A percentile compares a stretch with the other conserved stretches of the same genome.
These are phyloP conservation scores for Sphaerophoria taeniata DNA, from an alignment of 2,888 invertebrate genomes.

Conservation along the genomic window DNA sequence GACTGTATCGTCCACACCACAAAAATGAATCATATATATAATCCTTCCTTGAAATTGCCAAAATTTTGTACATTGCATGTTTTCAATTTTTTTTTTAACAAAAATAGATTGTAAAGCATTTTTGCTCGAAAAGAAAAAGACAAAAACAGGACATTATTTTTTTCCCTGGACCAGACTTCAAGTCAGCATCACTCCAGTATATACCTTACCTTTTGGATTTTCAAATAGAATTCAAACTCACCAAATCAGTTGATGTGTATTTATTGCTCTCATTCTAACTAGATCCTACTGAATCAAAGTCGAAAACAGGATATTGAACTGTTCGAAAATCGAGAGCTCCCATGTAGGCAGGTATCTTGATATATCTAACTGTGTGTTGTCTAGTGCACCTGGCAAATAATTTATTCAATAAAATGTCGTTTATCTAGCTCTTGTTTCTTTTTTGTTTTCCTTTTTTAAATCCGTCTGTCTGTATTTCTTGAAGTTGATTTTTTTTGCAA, in stretches of 20 bases:
- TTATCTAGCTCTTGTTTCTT: constrained; percentile 39
- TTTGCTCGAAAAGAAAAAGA: background rate
- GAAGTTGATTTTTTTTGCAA: constrained; percentile 5
- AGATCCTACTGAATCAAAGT: constrained; percentile 33
- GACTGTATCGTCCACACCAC: too few species aligned
- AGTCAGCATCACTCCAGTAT: background rate
- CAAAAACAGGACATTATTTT: background rate
- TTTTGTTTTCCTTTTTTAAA: background rate
- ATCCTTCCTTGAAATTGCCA: background rate
- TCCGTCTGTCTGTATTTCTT: constrained; percentile 27
- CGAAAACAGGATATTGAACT: constrained; percentile 62
- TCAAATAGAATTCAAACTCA: background rate
- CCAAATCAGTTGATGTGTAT: background rate
- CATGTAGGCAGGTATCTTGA: background rate
- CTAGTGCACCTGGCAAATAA: constrained; percentile 65
- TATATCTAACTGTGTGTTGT: constrained; percentile 35
- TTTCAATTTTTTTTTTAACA: background rate
- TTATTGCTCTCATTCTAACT: background rate
- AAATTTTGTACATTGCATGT: background rate
- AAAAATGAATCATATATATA: too few species aligned
- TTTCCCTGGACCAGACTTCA: background rate
- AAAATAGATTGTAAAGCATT: background rate
- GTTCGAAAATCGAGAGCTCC: background rate
- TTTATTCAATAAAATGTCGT: constrained; percentile 67
- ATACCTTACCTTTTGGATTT: too few species aligned